Evolutionary conservation across 2,888 invertebrate species (phyloP).

Genomic region (Hydrotaea diabolus): DNA sequence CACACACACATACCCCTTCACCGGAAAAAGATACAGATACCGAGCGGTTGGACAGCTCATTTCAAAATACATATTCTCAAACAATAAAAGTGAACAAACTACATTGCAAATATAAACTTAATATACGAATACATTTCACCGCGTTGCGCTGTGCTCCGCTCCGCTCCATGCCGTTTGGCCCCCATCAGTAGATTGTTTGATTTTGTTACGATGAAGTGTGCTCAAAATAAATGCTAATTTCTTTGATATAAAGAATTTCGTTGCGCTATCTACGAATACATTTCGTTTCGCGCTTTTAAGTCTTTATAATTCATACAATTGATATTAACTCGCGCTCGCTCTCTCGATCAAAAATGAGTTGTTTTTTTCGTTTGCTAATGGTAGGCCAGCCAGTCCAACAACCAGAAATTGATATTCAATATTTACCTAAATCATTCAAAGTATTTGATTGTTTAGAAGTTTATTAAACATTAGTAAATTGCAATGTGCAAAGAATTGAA

Average conservation of each 20-base stretch:
- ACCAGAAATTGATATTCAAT: background rate
- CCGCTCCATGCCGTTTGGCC: no score
- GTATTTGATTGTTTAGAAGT: conserved; percentile 6
- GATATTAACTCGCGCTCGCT: background rate
- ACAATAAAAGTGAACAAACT: conserved; percentile 17
- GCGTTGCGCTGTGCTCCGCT: background rate
- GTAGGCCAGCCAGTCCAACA: conserved; percentile 66
- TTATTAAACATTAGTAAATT: background rate
- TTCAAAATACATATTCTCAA: conserved; percentile 31
- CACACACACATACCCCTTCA: no score
- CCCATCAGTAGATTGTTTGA: conserved; percentile 51
- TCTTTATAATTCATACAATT: conserved; percentile 49
- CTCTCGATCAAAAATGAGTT: conserved; percentile 70
- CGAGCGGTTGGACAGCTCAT: background rate
- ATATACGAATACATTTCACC: conserved; percentile 39
- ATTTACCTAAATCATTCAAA: background rate
- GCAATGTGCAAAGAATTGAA: background rate
- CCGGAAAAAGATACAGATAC: background rate
- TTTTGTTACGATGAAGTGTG: conserved; percentile 49
- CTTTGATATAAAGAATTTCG: conserved; percentile 4
- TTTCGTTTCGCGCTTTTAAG: conserved; percentile 44
- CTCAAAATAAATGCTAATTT: conserved; percentile 33
- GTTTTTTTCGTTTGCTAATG: conserved; percentile 72
- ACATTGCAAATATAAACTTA: conserved; percentile 33
- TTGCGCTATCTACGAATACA: conserved; percentile 49